Evolutionary conservation across 2,113 vertebrate species (phyloP).

Genomic region (Columbina picui): DNA sequence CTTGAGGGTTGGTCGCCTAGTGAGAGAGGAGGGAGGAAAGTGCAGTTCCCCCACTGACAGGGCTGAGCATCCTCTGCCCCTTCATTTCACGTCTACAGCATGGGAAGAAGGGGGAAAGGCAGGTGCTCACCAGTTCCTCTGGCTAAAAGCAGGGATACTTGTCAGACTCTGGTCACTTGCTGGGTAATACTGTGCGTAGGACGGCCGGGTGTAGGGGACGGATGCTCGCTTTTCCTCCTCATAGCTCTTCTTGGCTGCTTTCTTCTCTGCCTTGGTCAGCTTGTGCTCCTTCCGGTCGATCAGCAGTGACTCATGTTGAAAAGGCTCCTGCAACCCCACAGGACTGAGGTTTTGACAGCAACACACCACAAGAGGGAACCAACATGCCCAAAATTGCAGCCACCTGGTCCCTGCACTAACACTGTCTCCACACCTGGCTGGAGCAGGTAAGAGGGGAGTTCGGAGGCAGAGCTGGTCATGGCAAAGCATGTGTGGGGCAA

Average conservation of each 20-base stretch:
- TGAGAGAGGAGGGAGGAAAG: slow-evolving; percentile 36
- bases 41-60: not conserved
- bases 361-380: slow-evolving; percentile 28
- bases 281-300: slow-evolving; percentile 96
- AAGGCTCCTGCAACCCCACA: slow-evolving; percentile 85
- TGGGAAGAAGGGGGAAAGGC: not conserved
- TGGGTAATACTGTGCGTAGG: slow-evolving; percentile 97
- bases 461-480: not conserved
- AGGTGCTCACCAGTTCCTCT: slow-evolving; percentile 91
- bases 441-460: not conserved
- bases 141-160: slow-evolving; percentile 93
- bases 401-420: not conserved
- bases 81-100: not conserved
- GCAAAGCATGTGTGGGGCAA: accelerated
- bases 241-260: slow-evolving; percentile 97
- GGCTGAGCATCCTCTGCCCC: not conserved
- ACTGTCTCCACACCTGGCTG: not conserved
- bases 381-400: not conserved
- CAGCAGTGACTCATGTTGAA: slow-evolving; percentile 96
- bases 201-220: slow-evolving; percentile 94
- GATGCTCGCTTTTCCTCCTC: slow-evolving; percentile 98
- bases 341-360: slow-evolving; percentile 1
- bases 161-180: slow-evolving; percentile 89
- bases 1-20: slow-evolving; percentile 87
- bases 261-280: slow-evolving; percentile 97